Evolutionary conservation across 2,797 vertebrate species (phyloP), one percentile per base, ranked within the genome.

Genomic region (Cossypha caffra): DNA sequence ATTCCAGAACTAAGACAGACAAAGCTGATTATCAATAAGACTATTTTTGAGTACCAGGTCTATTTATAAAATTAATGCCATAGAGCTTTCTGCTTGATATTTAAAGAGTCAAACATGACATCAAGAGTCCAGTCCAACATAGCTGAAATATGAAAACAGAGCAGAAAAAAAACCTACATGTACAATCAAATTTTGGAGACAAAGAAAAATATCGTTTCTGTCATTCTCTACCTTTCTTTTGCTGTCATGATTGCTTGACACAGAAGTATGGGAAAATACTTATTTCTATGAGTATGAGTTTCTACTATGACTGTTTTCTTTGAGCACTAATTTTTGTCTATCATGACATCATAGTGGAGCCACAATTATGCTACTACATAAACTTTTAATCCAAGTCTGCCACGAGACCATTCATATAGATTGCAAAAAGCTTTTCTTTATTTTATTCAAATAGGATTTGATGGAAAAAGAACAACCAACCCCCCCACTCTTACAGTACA

Each of bases 21-120:
- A 96, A 95, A 97, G 88, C 93, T 58, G 87, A 96, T 97, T 96
- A 97, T 93, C 79, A 59, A 47, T 81, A 74, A 62, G 78, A 68
- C 91, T 97, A 95, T 91, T 96, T 94, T 82, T 88, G 91, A 93
- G 24, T 52, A 59, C 83, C 21, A 50, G 26, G 43, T 69, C 92
- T 96, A 95, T 93, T 97, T 95, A 95, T 95, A 96, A 95, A 95
- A 96, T 71, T 95, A 95, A 91, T 82, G 61, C 88, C 67, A 90
- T 50, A 63, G 47, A 85, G 71, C 93, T 86, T 91, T 94, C 81
- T 88, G 58, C 74, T 88, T 59, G 72, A 90, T 92, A 92, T 71
- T 76, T 85, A 40, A 72, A 69, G 83, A n/a, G 18, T 59, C 81
- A 87, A 90, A 74, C 10, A 45, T 21, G 35, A 69, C 61, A 91